phyloP scores from a whole-genome alignment of 2,113 vertebrate genomes.

The Chascanopsetta lugubris region DNA sequence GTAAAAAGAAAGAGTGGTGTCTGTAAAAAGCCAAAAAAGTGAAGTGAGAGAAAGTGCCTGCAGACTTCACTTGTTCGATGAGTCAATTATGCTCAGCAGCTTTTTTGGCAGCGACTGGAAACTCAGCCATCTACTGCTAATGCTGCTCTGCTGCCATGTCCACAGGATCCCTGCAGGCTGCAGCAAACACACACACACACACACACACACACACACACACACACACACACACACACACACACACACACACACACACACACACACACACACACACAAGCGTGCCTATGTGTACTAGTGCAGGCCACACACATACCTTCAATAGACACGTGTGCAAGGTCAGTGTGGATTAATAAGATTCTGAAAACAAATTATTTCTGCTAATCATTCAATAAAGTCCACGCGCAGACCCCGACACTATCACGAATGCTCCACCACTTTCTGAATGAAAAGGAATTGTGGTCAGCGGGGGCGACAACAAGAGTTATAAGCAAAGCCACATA shows the following conservation, averaged over 20 bases:
- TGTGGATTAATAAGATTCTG: conserved; percentile 76
- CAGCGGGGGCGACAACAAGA: conserved; percentile 55
- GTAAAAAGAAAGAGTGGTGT: not conserved
- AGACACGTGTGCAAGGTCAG: conserved; percentile 61
- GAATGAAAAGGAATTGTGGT: conserved; percentile 61
- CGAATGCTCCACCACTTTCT: conserved; percentile 62
- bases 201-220: conserved; percentile 28
- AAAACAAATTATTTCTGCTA: conserved; percentile 80
- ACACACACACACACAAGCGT: conserved; percentile 22
- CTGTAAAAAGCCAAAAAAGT: conserved; percentile 7
- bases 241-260: conserved; percentile 28
- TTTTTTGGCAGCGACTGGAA: conserved; percentile 53
- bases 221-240: conserved; percentile 38
- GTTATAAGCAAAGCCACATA: conserved; percentile 55
- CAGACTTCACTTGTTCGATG: conserved; percentile 52
- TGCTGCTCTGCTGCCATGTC: conserved; percentile 45
- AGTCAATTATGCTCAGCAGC: conserved; percentile 61
- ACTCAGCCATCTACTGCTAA: conserved; percentile 60
- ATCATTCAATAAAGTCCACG: conserved; percentile 75
- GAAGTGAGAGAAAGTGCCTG: conserved; percentile 29
- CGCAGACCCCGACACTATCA: conserved; percentile 62
- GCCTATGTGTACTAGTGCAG: conserved; percentile 44
- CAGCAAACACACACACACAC: conserved; percentile 12
- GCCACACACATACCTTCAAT: too few species aligned
- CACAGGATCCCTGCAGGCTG: conserved; percentile 44